These are phyloP conservation scores for Steromphala cineraria DNA, from an alignment of 2,888 invertebrate genomes.

Conservation along the genomic window DNA sequence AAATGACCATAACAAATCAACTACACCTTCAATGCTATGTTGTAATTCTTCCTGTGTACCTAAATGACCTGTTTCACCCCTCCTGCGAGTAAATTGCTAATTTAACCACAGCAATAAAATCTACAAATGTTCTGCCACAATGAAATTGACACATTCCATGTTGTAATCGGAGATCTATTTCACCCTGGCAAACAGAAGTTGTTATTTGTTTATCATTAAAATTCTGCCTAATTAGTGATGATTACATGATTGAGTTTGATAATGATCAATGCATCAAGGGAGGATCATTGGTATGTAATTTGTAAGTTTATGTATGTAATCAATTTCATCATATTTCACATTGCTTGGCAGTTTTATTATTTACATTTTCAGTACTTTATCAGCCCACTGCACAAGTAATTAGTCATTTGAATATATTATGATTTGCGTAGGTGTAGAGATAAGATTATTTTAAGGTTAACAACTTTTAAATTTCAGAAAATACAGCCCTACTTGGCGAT, in stretches of 20 bases:
- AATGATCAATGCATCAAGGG: too few species aligned
- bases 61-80: not conserved
- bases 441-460: too few species aligned
- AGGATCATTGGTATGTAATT: too few species aligned
- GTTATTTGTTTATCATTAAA: not conserved
- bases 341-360: not conserved
- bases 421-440: too few species aligned
- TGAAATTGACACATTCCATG: not conserved
- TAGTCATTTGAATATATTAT: too few species aligned
- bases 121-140: not conserved
- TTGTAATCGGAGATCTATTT: not conserved
- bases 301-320: not conserved
- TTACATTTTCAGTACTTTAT: too few species aligned
- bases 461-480: too few species aligned
- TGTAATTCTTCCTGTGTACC: too few species aligned
- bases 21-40: not conserved
- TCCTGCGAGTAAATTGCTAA: not conserved
- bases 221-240: not conserved
- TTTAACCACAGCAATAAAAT: not conserved
- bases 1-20: not conserved
- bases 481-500: too few species aligned
- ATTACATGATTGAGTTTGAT: not conserved
- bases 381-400: too few species aligned
- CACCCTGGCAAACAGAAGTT: not conserved
- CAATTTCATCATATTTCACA: not conserved